phyloP scores from a whole-genome alignment of 2,888 invertebrate genomes.

The Zygaena filipendulae region DNA sequence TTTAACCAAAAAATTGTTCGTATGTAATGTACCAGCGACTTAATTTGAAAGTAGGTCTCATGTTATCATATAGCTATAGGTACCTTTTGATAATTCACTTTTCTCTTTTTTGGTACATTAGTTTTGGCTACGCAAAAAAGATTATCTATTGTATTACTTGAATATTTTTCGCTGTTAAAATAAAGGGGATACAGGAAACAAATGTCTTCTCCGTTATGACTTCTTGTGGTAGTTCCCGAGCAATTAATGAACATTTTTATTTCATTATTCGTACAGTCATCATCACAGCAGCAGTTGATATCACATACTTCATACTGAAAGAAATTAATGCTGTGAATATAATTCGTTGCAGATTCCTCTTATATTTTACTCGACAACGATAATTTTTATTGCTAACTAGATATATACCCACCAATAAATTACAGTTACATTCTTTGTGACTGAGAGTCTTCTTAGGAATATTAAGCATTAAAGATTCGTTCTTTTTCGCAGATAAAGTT shows the following conservation, averaged over 20 bases:
- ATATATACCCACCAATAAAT: conserved; percentile 46
- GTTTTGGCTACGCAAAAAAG: conserved; percentile 48
- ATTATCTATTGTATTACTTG: conserved; percentile 24
- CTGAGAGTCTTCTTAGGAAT: conserved; percentile 23
- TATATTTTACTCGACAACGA: too few relatives aligned
- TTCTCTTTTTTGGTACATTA: conserved; percentile 22
- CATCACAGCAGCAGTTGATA: conserved; percentile 87
- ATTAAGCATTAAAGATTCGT: conserved; percentile 25
- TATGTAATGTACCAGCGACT: too few relatives aligned
- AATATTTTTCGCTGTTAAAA: conserved; percentile 17
- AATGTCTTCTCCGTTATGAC: conserved; percentile 16
- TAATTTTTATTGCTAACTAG: too few relatives aligned
- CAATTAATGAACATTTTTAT: conserved; percentile 72
- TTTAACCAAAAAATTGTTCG: too few relatives aligned
- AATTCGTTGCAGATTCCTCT: too few relatives aligned
- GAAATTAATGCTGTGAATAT: too few relatives aligned
- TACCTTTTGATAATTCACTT: too few relatives aligned
- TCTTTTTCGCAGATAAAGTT: conserved; percentile 34
- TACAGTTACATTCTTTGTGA: conserved; percentile 34
- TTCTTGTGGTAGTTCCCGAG: conserved; percentile 21
- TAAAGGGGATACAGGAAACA: conserved; percentile 23
- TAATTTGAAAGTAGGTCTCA: too few relatives aligned
- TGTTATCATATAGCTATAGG: too few relatives aligned
- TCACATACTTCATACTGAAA: conserved; percentile 75
- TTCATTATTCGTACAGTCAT: conserved; percentile 74